phyloP scores from a whole-genome alignment of 2,113 vertebrate genomes.

The Spheniscus mendiculus region DNA sequence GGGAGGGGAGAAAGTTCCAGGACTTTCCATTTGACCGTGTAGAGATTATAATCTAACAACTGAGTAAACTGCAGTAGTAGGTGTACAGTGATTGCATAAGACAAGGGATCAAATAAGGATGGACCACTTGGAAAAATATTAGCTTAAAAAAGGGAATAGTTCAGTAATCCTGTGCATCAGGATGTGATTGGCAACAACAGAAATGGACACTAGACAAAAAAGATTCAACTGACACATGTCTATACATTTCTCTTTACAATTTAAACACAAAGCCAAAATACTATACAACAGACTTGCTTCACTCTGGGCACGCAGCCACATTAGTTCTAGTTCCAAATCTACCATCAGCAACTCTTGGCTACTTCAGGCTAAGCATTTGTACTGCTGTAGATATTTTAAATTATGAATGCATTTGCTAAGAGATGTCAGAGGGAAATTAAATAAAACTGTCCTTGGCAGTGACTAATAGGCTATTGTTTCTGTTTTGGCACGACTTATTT shows the following conservation, averaged over 20 bases:
- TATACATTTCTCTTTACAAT: background rate
- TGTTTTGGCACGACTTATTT: background rate
- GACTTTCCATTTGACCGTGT: background rate
- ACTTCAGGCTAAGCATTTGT: background rate
- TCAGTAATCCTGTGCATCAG: background rate
- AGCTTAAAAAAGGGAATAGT: background rate
- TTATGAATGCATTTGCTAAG: background rate
- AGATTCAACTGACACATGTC: background rate
- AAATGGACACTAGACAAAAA: background rate
- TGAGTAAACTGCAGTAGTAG: background rate
- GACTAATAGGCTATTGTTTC: background rate
- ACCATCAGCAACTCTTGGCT: background rate
- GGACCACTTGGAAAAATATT: background rate
- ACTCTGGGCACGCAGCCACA: background rate
- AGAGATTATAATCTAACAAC: background rate
- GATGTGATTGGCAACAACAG: background rate
- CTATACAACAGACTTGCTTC: background rate
- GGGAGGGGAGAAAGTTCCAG: accelerated
- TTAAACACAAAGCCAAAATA: background rate
- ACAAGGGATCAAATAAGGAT: background rate
- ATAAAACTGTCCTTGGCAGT: background rate
- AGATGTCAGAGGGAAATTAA: conserved; percentile 15
- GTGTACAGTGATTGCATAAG: background rate
- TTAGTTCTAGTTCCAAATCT: background rate
- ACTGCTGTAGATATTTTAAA: background rate